phyloP scores from a whole-genome alignment of 2,888 invertebrate species.

The Dorcus hopei region DNA sequence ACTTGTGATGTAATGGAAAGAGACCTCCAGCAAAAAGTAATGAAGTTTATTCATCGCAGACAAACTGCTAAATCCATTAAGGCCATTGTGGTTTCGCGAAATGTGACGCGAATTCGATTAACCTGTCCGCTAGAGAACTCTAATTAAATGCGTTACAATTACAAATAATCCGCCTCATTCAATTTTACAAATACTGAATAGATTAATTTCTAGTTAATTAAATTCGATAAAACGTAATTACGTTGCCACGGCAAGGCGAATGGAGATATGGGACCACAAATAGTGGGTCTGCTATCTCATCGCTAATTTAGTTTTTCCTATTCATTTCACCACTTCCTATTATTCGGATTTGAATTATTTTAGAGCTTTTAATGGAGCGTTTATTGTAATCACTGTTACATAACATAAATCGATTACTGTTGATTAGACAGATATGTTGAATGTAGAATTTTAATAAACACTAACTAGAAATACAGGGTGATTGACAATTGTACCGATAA shows the following conservation, averaged over 20 bases:
- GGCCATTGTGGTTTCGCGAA: constrained; percentile 1
- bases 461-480: too few species aligned
- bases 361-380: too few species aligned
- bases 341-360: too few species aligned
- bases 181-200: not conserved
- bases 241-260: not conserved
- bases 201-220: not conserved
- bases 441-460: too few species aligned
- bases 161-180: not conserved
- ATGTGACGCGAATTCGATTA: constrained; percentile 1
- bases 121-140: not conserved
- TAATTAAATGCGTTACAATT: constrained; percentile 1
- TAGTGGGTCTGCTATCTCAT: too few species aligned
- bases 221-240: constrained; percentile 1
- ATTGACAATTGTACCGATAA: too few species aligned
- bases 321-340: too few species aligned
- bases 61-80: constrained; percentile 12
- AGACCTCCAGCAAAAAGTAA: constrained; percentile 16
- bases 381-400: too few species aligned
- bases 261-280: too few species aligned
- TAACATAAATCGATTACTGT: too few species aligned
- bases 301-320: too few species aligned
- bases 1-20: constrained; percentile 18
- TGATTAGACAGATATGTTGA: too few species aligned
- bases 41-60: constrained; percentile 21